Evolutionary conservation across 2,888 invertebrate genomes (phyloP), one percentile per base, ranked within the genome.

Genomic region (Orthosia incerta): DNA sequence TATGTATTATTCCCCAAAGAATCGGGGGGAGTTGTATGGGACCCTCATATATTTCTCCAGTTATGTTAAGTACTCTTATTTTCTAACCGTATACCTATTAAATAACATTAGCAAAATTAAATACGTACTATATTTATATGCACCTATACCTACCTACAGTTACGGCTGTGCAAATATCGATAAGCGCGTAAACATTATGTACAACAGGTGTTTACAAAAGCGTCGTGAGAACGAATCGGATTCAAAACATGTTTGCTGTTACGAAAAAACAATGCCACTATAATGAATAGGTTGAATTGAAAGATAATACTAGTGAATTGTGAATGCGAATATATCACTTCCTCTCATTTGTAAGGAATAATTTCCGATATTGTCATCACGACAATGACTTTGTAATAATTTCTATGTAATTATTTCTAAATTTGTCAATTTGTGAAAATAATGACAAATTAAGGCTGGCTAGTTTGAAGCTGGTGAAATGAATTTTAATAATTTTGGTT

Each of bases 201-300:
- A 60, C 56, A 77, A 69, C 73, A 69, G 55, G 18, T 71, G 82
- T 53, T 65, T 65, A 65, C 50, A 18, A 64, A 48, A 46, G 39
- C 2, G 39, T 71, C 64, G 67, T 81, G 56, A 71, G 46, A 74
- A 71, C 39, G 15, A 48, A 26, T n/a, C 48, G 1, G 2, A 62
- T 46, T 18, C 31, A 45, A 70, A 74, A 70, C 63, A 83, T 70
- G 79, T 73, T 60, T 78, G 74, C 15, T 56, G 56, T 60, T 31
- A 63, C 18, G 61, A 67, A 79, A 82, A 83, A 74, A 83, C 80
- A 74, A 78, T 66, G 48, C 20, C 15, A 20, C 20, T 63, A 39
- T 39, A 79, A 74, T 74, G 59, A 63, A 67, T 65, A 72, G 65
- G 11, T 73, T 62, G 56, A 20, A 55, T 65, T 65, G 45, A 18